Evolutionary conservation across 2,113 vertebrate species (phyloP), one percentile per base, ranked within the genome.

Genomic region (Pelmatolapia mariae): DNA sequence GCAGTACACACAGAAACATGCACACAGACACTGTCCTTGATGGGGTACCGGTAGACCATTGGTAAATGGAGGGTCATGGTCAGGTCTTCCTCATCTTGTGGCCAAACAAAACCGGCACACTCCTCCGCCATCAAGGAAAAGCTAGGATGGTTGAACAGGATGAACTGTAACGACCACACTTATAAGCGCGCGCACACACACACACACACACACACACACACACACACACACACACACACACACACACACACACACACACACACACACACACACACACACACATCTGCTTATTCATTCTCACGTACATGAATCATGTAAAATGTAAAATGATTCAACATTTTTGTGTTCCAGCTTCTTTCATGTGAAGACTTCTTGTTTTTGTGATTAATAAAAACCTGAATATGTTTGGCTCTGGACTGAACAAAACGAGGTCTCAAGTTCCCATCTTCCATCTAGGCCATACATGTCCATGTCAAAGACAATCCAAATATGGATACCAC

Each of bases 1-100:
- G 68, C 56, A 59, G 40, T 31, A 26, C 29, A 43, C 71, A 26
- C 61, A 82, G 71, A 68, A 76, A 50, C 83, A 80, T 56, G 54
- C 56, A 71, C 36, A 80, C 83, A 84, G 19, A 29, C 10, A 6
- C 52, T 53, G 88, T 88, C 90, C 93, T 93, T 94, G 94, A 86
- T 80, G 85, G 86, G 78, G 80, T 84, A 63, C 81, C 86, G 89
- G 86, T 86, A 92, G 91, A 92, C 94, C 68, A 24, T 82, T 88
- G 88, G 80, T 84, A 92, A 95, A 96, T 93, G 87, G 85, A 91
- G 84, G 93, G 91, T 92, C 86, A 92, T 19, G 94, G 95, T 87
- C 88, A 22, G 90, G 91, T 91, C 90, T 59, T 87, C 61, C 84
- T 93, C 91, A 88, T 92, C 90, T 89, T 71, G 80, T 24, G 38